Evolutionary conservation across 2,888 invertebrate genomes (phyloP).

Genomic region (Drosophila picticornis): DNA sequence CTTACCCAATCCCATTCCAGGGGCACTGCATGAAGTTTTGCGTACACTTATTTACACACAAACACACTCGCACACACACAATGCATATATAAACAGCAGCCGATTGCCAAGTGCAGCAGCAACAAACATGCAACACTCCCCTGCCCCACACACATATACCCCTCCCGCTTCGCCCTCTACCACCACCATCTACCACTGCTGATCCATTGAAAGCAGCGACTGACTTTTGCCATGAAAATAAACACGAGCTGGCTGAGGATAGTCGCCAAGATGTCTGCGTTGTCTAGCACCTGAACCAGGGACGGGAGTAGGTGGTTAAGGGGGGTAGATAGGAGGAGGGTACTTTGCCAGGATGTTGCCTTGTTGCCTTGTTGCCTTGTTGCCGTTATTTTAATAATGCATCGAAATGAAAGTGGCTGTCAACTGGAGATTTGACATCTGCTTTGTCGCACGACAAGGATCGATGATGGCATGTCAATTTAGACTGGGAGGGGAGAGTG

Average conservation of each 20-base stretch:
- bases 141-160: background rate
- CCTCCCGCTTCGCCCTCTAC: too few relatives aligned
- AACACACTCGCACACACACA: constrained; percentile 48
- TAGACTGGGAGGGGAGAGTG: constrained; percentile 9
- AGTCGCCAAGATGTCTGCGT: constrained; percentile 78
- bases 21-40: constrained; percentile 78
- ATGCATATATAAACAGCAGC: constrained; percentile 49
- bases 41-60: constrained; percentile 79
- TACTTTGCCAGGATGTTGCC: constrained; percentile 75
- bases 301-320: background rate
- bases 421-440: constrained; percentile 80
- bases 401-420: constrained; percentile 80
- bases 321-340: background rate
- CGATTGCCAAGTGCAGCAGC: constrained; percentile 65
- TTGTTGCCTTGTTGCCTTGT: constrained; percentile 69
- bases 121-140: constrained; percentile 1
- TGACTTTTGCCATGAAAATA: constrained; percentile 79
- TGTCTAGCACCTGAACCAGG: constrained; percentile 56
- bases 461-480: constrained; percentile 68
- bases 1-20: background rate
- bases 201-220: constrained; percentile 28
- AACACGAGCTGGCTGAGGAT: constrained; percentile 66
- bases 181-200: background rate
- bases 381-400: constrained; percentile 80
- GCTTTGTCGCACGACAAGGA: constrained; percentile 78